Conservation (phyloP, 2,113 vertebrate species). For the Hemibagrus wyckioides region DNA sequence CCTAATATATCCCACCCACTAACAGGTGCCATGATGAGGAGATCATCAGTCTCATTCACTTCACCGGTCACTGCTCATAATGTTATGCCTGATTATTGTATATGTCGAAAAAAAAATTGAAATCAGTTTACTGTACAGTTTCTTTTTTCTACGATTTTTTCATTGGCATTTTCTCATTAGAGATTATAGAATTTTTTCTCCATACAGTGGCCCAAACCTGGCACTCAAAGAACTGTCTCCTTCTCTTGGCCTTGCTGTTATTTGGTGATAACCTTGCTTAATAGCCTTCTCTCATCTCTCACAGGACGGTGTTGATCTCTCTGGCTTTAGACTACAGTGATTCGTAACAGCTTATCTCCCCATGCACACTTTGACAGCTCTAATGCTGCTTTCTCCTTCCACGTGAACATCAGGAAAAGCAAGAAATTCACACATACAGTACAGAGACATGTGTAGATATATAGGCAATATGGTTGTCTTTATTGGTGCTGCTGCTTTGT, state of each 20-base stretch:
- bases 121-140: neutral
- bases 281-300: slow-evolving; percentile 28
- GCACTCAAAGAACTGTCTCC: neutral
- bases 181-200: neutral
- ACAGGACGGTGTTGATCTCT: slow-evolving; percentile 29
- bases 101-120: neutral
- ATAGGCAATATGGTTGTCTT: neutral
- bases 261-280: slow-evolving; percentile 34
- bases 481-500: neutral
- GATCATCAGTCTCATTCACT: too few relatives aligned
- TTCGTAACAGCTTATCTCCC: slow-evolving; percentile 67
- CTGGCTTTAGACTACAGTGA: slow-evolving; percentile 29
- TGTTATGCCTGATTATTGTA: too few relatives aligned
- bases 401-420: slow-evolving; percentile 42
- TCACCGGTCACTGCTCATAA: too few relatives aligned
- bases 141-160: neutral
- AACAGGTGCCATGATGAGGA: too few relatives aligned
- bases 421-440: neutral
- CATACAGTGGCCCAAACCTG: neutral
- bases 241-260: slow-evolving; percentile 20
- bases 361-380: slow-evolving; percentile 67
- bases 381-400: slow-evolving; percentile 30
- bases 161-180: neutral
- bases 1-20: too few relatives aligned
- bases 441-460: slow-evolving; percentile 31